A percentile compares a stretch with the other conserved stretches of the same genome.
Conservation (phyloP, 2,888 invertebrate genomes). For the Drosophila testacea region DNA sequence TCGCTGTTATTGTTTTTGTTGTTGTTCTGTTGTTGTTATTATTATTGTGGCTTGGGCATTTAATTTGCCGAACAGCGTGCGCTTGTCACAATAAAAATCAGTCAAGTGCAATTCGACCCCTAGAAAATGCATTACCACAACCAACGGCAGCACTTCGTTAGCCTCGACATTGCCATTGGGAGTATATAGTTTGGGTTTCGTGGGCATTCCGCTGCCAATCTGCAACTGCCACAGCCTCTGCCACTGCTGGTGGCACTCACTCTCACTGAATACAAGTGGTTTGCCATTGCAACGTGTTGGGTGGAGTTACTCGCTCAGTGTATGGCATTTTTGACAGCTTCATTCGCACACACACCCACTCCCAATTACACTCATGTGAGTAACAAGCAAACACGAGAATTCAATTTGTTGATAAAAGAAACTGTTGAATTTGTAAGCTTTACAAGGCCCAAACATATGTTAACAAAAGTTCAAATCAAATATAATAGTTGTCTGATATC, state of each 20-base stretch:
- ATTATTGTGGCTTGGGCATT: constrained; percentile 60
- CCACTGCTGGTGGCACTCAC: neutral
- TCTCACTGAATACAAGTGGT: constrained; percentile 22
- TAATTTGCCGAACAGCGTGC: constrained; percentile 72
- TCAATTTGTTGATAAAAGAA: constrained; percentile 67
- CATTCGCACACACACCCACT: constrained; percentile 13
- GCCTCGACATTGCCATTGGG: constrained; percentile 32
- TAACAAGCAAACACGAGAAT: constrained; percentile 60
- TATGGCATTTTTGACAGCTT: constrained; percentile 45
- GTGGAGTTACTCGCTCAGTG: constrained; percentile 26
- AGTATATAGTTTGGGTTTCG: constrained; percentile 31
- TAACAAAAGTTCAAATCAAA: constrained; percentile 9
- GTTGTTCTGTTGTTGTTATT: constrained; percentile 43
- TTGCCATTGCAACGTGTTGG: constrained; percentile 27
- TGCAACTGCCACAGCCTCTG: constrained; percentile 9
- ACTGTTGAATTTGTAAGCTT: constrained; percentile 24
- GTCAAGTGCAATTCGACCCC: constrained; percentile 67
- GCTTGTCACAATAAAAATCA: constrained; percentile 79
- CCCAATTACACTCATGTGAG: constrained; percentile 1
- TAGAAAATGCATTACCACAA: constrained; percentile 28
- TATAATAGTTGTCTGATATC: constrained; percentile 5
- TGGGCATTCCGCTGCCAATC: constrained; percentile 33
- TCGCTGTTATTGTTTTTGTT: constrained; percentile 13
- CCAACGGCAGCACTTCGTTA: constrained; percentile 59
- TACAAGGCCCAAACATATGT: constrained; percentile 25